Conservation (phyloP, 2,888 invertebrate species). For the Eustalomyia histrio region DNA sequence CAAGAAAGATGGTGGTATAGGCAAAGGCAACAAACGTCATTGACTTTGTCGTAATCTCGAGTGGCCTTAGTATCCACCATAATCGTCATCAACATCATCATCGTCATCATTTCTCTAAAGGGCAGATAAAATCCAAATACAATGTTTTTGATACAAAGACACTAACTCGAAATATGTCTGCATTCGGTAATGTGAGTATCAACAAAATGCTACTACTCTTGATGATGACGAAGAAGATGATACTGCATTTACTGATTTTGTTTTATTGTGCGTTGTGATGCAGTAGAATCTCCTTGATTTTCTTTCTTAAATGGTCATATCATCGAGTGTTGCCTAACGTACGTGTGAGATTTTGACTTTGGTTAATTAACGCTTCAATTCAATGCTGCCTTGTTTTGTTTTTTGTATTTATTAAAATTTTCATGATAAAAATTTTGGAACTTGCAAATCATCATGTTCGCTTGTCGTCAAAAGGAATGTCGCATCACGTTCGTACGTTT, state of each 20-base stretch:
- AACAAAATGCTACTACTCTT: conserved; percentile 15
- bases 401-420: conserved; percentile 13
- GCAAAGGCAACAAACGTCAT: conserved; percentile 31
- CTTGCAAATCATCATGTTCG: conserved; percentile 61
- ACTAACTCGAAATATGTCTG: background rate
- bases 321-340: conserved; percentile 43
- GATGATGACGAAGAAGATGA: conserved; percentile 28
- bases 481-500: conserved; percentile 51
- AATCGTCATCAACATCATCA: conserved; percentile 29
- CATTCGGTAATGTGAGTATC: conserved; percentile 16
- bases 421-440: conserved; percentile 46
- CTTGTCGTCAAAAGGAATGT: conserved; percentile 54
- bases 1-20: conserved; percentile 16
- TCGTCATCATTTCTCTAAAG: conserved; percentile 6
- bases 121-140: conserved; percentile 2
- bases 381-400: conserved; percentile 31
- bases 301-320: conserved; percentile 46
- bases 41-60: conserved; percentile 62
- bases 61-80: conserved; percentile 53
- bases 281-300: conserved; percentile 17
- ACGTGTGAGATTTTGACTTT: conserved; percentile 60
- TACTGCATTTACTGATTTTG: conserved; percentile 30
- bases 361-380: conserved; percentile 64
- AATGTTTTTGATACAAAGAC: conserved; percentile 12
- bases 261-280: background rate